Evolutionary conservation across 2,113 vertebrate species (phyloP), one percentile per base, ranked within the genome.

Genomic region (Lagopus leucura): DNA sequence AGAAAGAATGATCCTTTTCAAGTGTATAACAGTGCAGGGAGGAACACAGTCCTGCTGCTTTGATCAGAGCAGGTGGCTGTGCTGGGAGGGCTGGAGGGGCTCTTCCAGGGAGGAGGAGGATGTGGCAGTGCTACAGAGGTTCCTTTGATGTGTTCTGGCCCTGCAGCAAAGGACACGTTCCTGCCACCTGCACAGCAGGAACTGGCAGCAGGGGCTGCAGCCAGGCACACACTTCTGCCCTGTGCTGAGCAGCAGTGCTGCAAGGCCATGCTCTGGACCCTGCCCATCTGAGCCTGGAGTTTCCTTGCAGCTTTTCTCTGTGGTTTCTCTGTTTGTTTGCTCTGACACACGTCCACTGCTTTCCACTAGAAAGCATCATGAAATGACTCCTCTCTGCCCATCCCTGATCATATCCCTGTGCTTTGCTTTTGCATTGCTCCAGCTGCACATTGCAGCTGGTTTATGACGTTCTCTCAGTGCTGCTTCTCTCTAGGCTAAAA

Each of bases 281-380:
- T 86, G 61, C 28, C 27, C 3, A 5, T 18, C 43, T 32, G 20
- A 93, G 30, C 47, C 9, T 30, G 83, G 50, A 22, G 21, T 73
- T 90, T 38, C 50, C 28, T 76, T 42, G 6, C 63, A 85, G 48
- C 38, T 67, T 76, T 79, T 65, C 43, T 50, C 42, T 20, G 7
- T 34, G 50, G 4, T 30, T 90, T 45, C 4, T 42, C 15, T 63
- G 16, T 13, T 79, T 58, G 13, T 54, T 79, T 64, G 3, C 64
- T 24, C 25, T 3, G 2, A 14, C 11, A 10, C 8, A 2, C 0
- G 1, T 5, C 11, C 10, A 0, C 32, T 24, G 15, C 55, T 70
- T 66, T 71, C 11, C 32, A 8, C 40, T 71, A 63, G 75, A 43
- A 76, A 38, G 22, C 64, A 40, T 40, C 12, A 2, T 19, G 20